Percentiles rank a stretch among this genome's conserved stretches.
Evolutionary conservation across 1,140 invertebrate genomes (phyloP).

Genomic region (Drosophila suzukii): DNA sequence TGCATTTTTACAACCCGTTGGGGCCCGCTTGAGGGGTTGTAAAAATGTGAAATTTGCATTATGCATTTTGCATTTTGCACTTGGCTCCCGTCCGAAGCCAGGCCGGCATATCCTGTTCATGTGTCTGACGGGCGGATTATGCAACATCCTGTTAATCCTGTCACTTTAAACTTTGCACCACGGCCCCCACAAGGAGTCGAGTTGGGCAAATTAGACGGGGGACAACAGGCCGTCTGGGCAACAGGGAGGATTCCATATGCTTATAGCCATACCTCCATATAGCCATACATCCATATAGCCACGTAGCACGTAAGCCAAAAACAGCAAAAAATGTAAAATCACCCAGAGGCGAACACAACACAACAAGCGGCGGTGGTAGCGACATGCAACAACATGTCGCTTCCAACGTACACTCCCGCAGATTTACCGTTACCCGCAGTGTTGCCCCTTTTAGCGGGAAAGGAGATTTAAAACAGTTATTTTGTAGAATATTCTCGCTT

Average conservation of each 20-base stretch:
- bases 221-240: constrained; percentile 11
- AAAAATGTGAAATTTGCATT: constrained; percentile 42
- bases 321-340: constrained; percentile 58
- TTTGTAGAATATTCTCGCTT: no score
- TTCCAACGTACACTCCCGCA: constrained; percentile 20
- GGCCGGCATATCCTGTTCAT: constrained; percentile 68
- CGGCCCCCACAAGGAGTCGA: constrained; percentile 49
- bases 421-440: constrained; percentile 38
- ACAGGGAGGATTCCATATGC: constrained; percentile 15
- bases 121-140: constrained; percentile 78
- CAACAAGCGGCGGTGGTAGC: constrained; percentile 47
- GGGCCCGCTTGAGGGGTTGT: constrained; percentile 21
- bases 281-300: constrained; percentile 12
- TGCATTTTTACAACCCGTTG: background rate
- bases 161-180: constrained; percentile 76
- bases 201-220: constrained; percentile 68
- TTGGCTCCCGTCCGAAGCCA: constrained; percentile 22
- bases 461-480: background rate
- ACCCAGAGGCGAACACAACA: constrained; percentile 53
- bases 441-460: constrained; percentile 18
- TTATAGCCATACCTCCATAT: constrained; percentile 13
- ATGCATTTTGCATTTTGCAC: constrained; percentile 44
- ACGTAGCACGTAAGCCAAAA: constrained; percentile 43
- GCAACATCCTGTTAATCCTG: constrained; percentile 84
- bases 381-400: constrained; percentile 75